phyloP scores from a whole-genome alignment of 1,140 invertebrate species.

The Bombus turneri region DNA sequence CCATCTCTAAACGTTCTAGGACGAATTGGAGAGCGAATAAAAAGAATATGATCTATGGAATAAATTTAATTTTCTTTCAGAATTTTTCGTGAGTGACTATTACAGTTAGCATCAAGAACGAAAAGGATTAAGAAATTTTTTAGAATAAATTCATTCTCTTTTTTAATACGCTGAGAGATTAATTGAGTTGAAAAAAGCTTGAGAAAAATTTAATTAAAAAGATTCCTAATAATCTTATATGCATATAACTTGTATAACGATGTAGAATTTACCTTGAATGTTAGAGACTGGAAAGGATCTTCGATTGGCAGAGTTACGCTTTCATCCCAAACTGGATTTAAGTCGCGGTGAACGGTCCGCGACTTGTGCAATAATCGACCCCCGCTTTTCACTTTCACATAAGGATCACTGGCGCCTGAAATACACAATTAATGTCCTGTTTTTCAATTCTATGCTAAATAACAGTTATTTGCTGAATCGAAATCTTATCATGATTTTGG shows the following conservation, averaged over 20 bases:
- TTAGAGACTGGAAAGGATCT: constrained; percentile 94
- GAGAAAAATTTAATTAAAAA: not conserved
- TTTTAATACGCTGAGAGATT: not conserved
- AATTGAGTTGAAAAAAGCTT: not conserved
- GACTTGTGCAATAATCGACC: constrained; percentile 96
- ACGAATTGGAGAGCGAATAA: not conserved
- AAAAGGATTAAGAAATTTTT: not conserved
- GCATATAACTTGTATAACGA: too few species aligned
- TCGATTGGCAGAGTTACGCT: constrained; percentile 96
- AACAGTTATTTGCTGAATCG: not conserved
- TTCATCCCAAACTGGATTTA: constrained; percentile 98
- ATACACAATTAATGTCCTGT: not conserved
- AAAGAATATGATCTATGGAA: not conserved
- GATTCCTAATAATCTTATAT: not conserved
- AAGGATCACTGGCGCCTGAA: constrained; percentile 97
- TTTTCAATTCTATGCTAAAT: not conserved
- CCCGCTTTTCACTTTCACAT: constrained; percentile 97
- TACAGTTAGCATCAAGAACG: not conserved
- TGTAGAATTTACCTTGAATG: constrained; percentile 88
- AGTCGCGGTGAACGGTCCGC: constrained; percentile 93
- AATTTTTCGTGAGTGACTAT: not conserved
- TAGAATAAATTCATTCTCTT: not conserved
- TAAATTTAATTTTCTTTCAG: not conserved
- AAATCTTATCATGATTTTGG: too few species aligned
- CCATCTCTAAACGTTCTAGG: not conserved